Evolutionary conservation across 2,888 invertebrate species (phyloP), one percentile per base, ranked within the genome.

Genomic region (Eledone cirrhosa): DNA sequence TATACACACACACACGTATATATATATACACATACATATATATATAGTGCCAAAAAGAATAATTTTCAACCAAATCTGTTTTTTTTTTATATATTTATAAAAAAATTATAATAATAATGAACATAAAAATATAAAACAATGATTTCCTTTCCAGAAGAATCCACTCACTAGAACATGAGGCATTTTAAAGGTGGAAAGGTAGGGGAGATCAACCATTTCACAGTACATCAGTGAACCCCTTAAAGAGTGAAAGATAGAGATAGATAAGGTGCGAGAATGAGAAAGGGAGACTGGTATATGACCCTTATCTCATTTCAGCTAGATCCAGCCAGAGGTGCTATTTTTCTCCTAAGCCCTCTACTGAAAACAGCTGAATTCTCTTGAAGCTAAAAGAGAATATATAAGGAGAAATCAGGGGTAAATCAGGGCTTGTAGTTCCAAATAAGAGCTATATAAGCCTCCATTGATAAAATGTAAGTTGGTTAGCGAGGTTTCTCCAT

Each of bases 401-500:
- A 5, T 41, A 41, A 41, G 41, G 41, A 41, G 41, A 41, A n/a
- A 41, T 41, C 41, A 41, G 41, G 41, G 41, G 41, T 41, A 41
- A 41, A 41, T 41, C 11, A n/a, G n/a, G n/a, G 41, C 41, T 2
- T 41, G 41, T n/a, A 72, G 72, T 72, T 72, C 41, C 33, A 72
- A 72, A 31, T 31, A 41, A 72, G n/a, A 72, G 31, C 72, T 27
- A 31, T 31, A n/a, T n/a, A n/a, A 29, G 72, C 72, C 31, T 72
- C 31, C 72, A 72, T 33, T 72, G 19, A 72, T 33, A 41, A n/a
- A 33, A 31, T 72, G 72, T 33, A 72, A 72, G 72, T 72, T 72
- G 72, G 72, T 72, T 41, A 72, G 72, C 72, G 72, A 72, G 72
- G 41, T n/a, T 72, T 72, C 72, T 72, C 72, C 72, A 31, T 72